Evolutionary conservation across 2,888 invertebrate genomes (phyloP).

Genomic region (Ceratothoa steindachneri): DNA sequence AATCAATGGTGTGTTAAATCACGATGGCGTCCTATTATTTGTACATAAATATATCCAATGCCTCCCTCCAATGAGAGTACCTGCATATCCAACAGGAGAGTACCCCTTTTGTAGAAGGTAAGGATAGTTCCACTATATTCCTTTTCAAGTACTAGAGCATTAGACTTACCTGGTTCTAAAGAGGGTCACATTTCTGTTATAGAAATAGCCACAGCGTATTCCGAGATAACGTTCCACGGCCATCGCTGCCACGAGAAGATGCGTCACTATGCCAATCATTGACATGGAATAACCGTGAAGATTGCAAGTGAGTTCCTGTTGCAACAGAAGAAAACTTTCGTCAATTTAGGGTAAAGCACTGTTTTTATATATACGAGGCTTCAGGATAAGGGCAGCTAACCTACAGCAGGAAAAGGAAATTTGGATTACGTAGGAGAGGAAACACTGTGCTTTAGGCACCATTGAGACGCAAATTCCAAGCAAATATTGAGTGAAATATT

Average conservation of each 20-base stretch:
- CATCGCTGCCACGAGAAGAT: slow-evolving; percentile 50
- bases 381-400: background rate
- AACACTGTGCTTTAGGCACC: too few species aligned
- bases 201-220: slow-evolving; percentile 51
- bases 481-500: too few species aligned
- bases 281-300: slow-evolving; percentile 54
- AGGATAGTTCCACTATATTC: too few species aligned
- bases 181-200: slow-evolving; percentile 50
- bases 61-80: too few species aligned
- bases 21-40: too few species aligned
- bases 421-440: too few species aligned
- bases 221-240: slow-evolving; percentile 53
- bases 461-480: too few species aligned
- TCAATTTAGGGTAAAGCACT: background rate
- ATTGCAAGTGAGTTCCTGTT: slow-evolving; percentile 50
- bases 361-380: background rate
- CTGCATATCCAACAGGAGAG: too few species aligned
- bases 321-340: background rate
- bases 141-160: too few species aligned
- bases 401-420: background rate
- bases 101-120: too few species aligned
- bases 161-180: slow-evolving; percentile 48
- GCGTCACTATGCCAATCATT: slow-evolving; percentile 52
- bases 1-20: too few species aligned
- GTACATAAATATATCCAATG: too few species aligned